Percentiles rank a stretch among this genome's conserved stretches.
Evolutionary conservation across 2,888 invertebrate genomes (phyloP).

Genomic region (Cerastoderma edule): DNA sequence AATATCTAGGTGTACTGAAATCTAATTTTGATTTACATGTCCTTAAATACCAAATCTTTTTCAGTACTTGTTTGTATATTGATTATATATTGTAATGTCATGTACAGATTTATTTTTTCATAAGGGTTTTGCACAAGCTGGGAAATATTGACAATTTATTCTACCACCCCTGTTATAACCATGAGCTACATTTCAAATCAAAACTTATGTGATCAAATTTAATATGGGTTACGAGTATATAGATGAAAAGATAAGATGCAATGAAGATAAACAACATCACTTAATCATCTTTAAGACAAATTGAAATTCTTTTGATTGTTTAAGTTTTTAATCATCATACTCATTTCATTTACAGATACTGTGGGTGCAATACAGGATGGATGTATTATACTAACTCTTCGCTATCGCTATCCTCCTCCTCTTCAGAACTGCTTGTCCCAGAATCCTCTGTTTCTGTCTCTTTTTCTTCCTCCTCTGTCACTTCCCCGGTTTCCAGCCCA

Average conservation of each 20-base stretch:
- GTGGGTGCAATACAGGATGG: too few relatives aligned
- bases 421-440: neutral
- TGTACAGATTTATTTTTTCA: too few relatives aligned
- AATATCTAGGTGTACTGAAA: neutral
- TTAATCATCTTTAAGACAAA: neutral
- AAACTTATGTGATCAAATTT: too few relatives aligned
- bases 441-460: neutral
- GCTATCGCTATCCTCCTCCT: slow-evolving; percentile 5
- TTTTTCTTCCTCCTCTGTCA: neutral
- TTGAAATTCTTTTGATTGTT: neutral
- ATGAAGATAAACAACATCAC: neutral
- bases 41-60: neutral
- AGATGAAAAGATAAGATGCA: neutral
- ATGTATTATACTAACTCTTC: slow-evolving; percentile 12
- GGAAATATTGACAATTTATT: neutral
- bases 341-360: too few relatives aligned
- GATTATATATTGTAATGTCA: too few relatives aligned
- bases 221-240: neutral
- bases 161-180: too few relatives aligned
- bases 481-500: slow-evolving; percentile 2
- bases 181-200: too few relatives aligned
- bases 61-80: too few relatives aligned
- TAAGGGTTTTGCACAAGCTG: too few relatives aligned
- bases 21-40: neutral
- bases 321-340: too few relatives aligned